Evolutionary conservation across 1,140 invertebrate genomes (phyloP).

Genomic region (Aradophagus sp.): DNA sequence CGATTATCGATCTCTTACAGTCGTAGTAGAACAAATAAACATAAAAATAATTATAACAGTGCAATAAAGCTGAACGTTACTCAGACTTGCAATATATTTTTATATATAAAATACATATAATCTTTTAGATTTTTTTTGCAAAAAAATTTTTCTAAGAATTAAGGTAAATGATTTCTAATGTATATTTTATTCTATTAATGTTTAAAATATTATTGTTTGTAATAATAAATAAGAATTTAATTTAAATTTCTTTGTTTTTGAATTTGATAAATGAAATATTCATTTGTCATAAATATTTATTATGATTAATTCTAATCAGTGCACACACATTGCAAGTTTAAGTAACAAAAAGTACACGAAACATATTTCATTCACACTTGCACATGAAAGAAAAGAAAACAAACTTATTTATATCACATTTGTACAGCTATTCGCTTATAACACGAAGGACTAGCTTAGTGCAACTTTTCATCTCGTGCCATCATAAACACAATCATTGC

Average conservation of each 20-base stretch:
- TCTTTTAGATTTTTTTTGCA: too few relatives aligned
- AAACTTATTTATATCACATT: conserved; percentile 67
- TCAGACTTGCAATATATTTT: conserved; percentile 43
- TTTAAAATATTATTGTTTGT: too few relatives aligned
- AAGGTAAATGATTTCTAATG: too few relatives aligned
- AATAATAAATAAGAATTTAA: too few relatives aligned
- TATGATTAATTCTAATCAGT: too few relatives aligned
- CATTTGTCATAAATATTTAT: too few relatives aligned
- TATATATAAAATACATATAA: too few relatives aligned
- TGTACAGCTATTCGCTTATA: conserved; percentile 65
- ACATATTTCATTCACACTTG: conserved; percentile 11
- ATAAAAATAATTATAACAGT: conserved; percentile 53
- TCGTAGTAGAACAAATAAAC: conserved; percentile 45
- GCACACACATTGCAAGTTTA: conserved; percentile 46
- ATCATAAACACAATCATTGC: conserved; percentile 25
- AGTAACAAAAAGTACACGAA: conserved; percentile 36
- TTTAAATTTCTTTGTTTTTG: too few relatives aligned
- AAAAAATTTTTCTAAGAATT: too few relatives aligned
- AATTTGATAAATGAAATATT: too few relatives aligned
- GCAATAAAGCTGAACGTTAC: conserved; percentile 45
- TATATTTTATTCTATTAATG: too few relatives aligned
- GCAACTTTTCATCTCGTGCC: conserved; percentile 46
- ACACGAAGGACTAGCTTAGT: conserved; percentile 68
- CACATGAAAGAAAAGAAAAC: conserved; percentile 20
- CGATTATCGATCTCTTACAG: conserved; percentile 5